Base-by-base conservation (phyloP, 2,888 invertebrate genomes). In the Kuschelorhynchus macadamiae region DNA sequence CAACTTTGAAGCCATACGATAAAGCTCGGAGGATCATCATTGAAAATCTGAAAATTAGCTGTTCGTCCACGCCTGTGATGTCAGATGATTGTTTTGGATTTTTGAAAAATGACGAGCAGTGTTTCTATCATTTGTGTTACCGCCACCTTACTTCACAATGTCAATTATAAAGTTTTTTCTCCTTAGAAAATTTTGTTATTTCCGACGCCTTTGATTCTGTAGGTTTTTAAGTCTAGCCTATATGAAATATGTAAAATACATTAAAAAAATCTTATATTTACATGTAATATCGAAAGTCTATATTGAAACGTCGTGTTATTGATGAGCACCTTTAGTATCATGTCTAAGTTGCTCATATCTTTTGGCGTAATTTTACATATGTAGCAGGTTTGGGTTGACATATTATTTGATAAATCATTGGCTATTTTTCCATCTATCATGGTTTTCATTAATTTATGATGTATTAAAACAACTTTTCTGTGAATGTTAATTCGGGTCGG, bases 181-280 rank as follows among this genome's bases (percentile, higher is more conserved):
- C 42, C 33, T 16, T 60, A 42, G 9, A 42, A 20, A 11, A 55
- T 18, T 32, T 39, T 60, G 18, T 68, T 32, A 17, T 18, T 39
- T 4, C 9, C 39, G 16, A 9, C 12, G 12, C 39, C 39, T 39
- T 39, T 3, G 16, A 39, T 16, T 14, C 39, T n/a, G 4, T 9
- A 39, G 16, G 12, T 39, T 39, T 39, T n/a, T n/a, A 14, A 16
- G 12, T 39, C 16, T 39, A 39, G 39, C 12, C 39, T n/a, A 39
- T 39, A 39, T 39, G 39, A 39, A 39, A 39, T 39, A 39, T 39
- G 39, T 16, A 39, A 39, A 39, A 39, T 39, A 39, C 44, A 44
- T 18, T 44, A 16, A 16, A 44, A 44, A 44, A 44, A 44, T 44
- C 44, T 44, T 14, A 44, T 44, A 44, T 44, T 44, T 16, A 16